phyloP scores from a whole-genome alignment of 1,140 invertebrate genomes.

The Trichonephila inaurata region DNA sequence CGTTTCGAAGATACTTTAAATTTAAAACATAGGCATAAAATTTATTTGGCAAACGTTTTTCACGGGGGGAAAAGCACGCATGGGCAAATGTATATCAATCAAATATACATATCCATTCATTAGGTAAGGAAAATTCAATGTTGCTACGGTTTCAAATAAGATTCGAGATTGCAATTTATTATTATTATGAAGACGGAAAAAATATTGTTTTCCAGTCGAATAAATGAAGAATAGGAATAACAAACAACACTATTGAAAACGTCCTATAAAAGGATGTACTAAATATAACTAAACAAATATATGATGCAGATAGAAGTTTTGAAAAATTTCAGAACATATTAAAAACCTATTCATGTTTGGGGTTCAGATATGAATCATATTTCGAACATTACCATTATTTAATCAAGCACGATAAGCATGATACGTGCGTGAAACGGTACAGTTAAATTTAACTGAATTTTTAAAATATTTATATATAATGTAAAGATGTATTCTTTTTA shows the following conservation, averaged over 20 bases:
- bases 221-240: too few relatives aligned
- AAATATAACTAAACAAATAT: too few relatives aligned
- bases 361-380: too few relatives aligned
- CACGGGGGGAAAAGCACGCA: background rate
- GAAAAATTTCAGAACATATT: background rate
- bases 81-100: background rate
- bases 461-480: too few relatives aligned
- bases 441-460: too few relatives aligned
- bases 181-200: background rate
- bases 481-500: too few relatives aligned
- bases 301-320: too few relatives aligned
- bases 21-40: background rate
- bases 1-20: background rate
- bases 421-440: too few relatives aligned
- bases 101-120: background rate
- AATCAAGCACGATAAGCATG: too few relatives aligned
- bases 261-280: too few relatives aligned
- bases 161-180: constrained; percentile 13
- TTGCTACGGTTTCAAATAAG: background rate
- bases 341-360: background rate
- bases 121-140: background rate
- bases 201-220: background rate
- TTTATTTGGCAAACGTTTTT: background rate
- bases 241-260: too few relatives aligned
- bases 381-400: too few relatives aligned